Evolutionary conservation across 2,113 vertebrate genomes (phyloP).

Genomic region (Varanus komodoensis): DNA sequence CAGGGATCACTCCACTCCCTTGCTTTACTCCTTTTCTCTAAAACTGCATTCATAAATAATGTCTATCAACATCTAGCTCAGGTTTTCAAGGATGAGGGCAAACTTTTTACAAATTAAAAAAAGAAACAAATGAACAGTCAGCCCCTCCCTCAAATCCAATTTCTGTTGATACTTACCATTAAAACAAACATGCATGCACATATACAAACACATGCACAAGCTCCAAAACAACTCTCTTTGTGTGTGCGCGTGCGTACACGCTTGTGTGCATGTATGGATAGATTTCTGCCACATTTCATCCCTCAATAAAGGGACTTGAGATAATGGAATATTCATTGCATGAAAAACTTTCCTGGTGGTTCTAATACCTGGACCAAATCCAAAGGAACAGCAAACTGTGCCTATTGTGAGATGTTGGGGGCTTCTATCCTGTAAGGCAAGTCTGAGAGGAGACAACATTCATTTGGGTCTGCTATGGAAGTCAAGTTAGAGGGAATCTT

Average conservation of each 20-base stretch:
- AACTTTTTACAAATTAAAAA: conserved; percentile 41
- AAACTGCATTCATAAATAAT: not conserved
- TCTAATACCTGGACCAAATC: conserved; percentile 70
- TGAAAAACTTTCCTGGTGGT: conserved; percentile 49
- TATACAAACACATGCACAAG: not conserved
- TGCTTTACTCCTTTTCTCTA: not conserved
- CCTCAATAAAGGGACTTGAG: conserved; percentile 60
- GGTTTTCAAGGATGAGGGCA: conserved; percentile 27
- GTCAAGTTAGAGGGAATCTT: conserved; percentile 65
- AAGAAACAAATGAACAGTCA: conserved; percentile 8
- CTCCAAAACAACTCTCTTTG: not conserved
- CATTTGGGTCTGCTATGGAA: conserved; percentile 65
- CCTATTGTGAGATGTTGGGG: conserved; percentile 50
- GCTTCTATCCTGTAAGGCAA: conserved; percentile 51
- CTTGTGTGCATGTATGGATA: not conserved
- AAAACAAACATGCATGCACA: not conserved
- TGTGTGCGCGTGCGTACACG: not conserved
- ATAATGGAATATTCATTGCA: conserved; percentile 54
- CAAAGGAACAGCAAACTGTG: conserved; percentile 60
- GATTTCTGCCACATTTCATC: not conserved
- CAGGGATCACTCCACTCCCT: not conserved
- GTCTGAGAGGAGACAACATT: conserved; percentile 47
- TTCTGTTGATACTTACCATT: conserved; percentile 15
- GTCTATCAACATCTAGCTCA: conserved; percentile 32
- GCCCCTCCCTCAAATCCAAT: not conserved